Conservation (phyloP, 1,140 invertebrate genomes). For the Solenopsis fugax region DNA sequence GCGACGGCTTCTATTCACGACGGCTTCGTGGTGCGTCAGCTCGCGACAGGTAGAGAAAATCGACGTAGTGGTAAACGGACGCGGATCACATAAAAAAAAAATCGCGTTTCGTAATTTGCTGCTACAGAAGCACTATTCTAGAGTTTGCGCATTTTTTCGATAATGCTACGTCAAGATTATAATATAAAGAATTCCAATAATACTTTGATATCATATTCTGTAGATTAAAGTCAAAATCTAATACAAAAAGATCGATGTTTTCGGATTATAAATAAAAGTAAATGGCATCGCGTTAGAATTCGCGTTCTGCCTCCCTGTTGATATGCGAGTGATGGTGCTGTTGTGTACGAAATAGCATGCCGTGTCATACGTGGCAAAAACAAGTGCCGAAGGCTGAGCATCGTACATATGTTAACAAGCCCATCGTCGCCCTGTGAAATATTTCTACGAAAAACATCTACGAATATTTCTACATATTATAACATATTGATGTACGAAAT, state of each 20-base stretch:
- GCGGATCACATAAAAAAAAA: slow-evolving; percentile 9
- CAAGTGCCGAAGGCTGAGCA: not conserved
- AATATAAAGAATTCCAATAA: not conserved
- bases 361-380: not conserved
- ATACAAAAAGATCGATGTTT: not conserved
- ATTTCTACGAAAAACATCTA: not conserved
- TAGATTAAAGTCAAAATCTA: not conserved
- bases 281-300: not conserved
- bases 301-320: not conserved
- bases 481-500: not conserved
- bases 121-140: not conserved
- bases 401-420: not conserved
- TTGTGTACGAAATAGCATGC: too few species aligned
- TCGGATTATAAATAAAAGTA: not conserved
- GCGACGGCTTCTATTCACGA: slow-evolving; percentile 60
- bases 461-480: not conserved
- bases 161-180: not conserved
- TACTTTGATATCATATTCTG: not conserved
- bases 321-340: not conserved
- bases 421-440: not conserved
- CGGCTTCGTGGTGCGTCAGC: slow-evolving; percentile 36
- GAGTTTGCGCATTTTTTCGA: not conserved
- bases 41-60: slow-evolving; percentile 42
- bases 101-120: slow-evolving; percentile 6
- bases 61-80: not conserved